These are phyloP conservation scores for Etheostoma perlongum DNA, from an alignment of 2,797 vertebrate species.

Conservation along the genomic window DNA sequence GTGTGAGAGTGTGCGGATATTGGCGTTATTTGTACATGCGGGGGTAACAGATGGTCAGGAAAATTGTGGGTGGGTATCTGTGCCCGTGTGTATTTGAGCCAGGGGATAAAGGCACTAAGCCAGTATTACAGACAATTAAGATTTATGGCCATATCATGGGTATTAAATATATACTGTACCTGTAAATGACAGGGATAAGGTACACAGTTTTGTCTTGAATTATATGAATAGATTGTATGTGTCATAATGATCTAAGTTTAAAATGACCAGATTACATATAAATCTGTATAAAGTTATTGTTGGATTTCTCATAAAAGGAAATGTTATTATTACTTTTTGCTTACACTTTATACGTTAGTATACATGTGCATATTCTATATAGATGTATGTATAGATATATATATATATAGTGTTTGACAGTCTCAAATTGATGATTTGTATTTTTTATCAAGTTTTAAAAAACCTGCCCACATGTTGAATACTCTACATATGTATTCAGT, in stretches of 20 bases:
- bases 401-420: too few relatives aligned
- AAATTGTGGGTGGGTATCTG: constrained; percentile 59
- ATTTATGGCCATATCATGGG: constrained; percentile 7
- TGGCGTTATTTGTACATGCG: constrained; percentile 55
- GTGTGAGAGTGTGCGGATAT: constrained; percentile 57
- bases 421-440: too few relatives aligned
- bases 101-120: constrained; percentile 34
- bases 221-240: neutral
- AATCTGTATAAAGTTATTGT: neutral
- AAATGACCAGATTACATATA: neutral
- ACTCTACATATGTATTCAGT: neutral
- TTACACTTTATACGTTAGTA: too few relatives aligned
- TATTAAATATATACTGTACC: constrained; percentile 23
- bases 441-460: neutral
- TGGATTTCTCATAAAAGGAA: neutral
- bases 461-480: neutral
- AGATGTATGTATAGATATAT: too few relatives aligned
- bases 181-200: neutral
- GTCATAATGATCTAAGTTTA: neutral
- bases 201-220: neutral
- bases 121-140: constrained; percentile 30
- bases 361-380: neutral
- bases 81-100: constrained; percentile 52
- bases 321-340: neutral
- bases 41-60: constrained; percentile 70